Percentiles rank a stretch among this genome's conserved stretches.
Evolutionary conservation across 2,888 invertebrate genomes (phyloP).

Genomic region (Tetrapedia diversipes): DNA sequence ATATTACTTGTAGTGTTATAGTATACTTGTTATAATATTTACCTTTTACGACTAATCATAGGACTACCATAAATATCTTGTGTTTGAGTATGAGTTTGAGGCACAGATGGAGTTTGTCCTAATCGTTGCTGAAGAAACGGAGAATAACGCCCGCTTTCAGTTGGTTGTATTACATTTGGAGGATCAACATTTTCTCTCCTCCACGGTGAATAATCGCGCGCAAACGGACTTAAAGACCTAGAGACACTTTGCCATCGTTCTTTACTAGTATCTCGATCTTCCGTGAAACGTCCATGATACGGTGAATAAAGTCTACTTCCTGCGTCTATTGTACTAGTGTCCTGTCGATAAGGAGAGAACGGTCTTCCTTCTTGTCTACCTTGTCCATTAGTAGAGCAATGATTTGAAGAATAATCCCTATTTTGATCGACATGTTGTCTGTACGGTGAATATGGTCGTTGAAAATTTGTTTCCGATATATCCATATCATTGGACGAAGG

Average conservation of each 20-base stretch:
- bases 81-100: slow-evolving; percentile 75
- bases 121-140: slow-evolving; percentile 78
- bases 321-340: slow-evolving; percentile 66
- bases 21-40: not conserved
- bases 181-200: slow-evolving; percentile 81
- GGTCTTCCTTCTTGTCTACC: slow-evolving; percentile 63
- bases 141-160: slow-evolving; percentile 76
- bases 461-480: slow-evolving; percentile 67
- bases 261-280: slow-evolving; percentile 70
- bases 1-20: no score
- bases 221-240: slow-evolving; percentile 79
- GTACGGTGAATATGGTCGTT: slow-evolving; percentile 78
- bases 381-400: slow-evolving; percentile 68
- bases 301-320: slow-evolving; percentile 75
- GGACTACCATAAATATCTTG: slow-evolving; percentile 81
- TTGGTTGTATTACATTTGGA: slow-evolving; percentile 78
- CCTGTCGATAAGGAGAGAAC: slow-evolving; percentile 73
- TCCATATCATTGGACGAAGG: slow-evolving; percentile 72
- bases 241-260: slow-evolving; percentile 78
- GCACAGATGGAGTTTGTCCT: slow-evolving; percentile 74
- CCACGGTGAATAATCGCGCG: slow-evolving; percentile 82
- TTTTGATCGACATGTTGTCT: slow-evolving; percentile 69
- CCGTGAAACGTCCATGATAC: slow-evolving; percentile 72
- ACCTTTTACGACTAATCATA: slow-evolving; percentile 81
- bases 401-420: slow-evolving; percentile 64